Conservation (phyloP, 2,797 vertebrate genomes). For the Caiman crocodilus region DNA sequence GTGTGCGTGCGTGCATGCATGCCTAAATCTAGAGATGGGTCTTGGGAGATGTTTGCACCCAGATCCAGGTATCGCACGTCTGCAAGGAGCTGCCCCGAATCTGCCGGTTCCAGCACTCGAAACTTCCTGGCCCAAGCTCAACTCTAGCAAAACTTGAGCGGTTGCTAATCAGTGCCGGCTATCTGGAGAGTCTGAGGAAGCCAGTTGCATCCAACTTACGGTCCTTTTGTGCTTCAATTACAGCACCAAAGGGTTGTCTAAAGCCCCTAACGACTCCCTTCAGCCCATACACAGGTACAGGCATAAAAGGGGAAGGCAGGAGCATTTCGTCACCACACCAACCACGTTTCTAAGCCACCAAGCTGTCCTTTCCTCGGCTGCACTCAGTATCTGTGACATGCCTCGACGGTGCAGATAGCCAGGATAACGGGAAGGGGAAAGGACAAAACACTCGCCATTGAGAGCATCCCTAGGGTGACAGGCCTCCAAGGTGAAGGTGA, state of each 20-base stretch:
- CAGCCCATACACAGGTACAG: background rate
- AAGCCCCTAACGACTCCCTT: background rate
- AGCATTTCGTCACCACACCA: background rate
- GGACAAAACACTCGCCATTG: background rate
- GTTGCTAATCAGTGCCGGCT: background rate
- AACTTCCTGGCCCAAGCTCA: background rate
- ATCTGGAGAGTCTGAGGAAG: background rate
- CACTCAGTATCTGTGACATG: background rate
- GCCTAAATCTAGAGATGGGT: background rate
- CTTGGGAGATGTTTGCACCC: background rate
- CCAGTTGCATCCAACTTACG: background rate
- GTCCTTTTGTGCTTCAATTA: background rate
- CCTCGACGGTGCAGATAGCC: background rate
- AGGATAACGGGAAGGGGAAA: background rate
- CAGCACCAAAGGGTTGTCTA: background rate
- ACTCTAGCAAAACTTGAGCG: background rate
- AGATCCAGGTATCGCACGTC: background rate
- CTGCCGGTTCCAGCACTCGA: background rate
- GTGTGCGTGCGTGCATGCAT: background rate
- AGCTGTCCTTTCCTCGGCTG: background rate
- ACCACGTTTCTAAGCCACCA: background rate
- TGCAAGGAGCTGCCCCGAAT: background rate
- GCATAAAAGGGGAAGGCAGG: background rate
- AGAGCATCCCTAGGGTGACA: too few species aligned
- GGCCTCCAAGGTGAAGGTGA: background rate